Evolutionary conservation across 2,888 invertebrate species (phyloP), one percentile per base, ranked within the genome.

Genomic region (Cancer borealis): DNA sequence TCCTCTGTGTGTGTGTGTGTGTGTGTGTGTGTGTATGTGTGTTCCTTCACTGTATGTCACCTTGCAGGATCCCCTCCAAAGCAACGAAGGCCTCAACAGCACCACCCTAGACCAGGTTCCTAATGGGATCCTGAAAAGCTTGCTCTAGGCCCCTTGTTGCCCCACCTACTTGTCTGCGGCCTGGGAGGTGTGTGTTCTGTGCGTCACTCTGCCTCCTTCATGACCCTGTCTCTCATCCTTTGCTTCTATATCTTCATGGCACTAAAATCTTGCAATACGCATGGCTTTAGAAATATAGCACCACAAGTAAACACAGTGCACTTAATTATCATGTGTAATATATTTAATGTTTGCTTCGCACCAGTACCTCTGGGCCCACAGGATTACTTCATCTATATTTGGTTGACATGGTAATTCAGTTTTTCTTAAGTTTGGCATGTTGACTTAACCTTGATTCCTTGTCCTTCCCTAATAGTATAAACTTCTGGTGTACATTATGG

Each of bases 71-170:
- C 91, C 92, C 39, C 91, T 94, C 60, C 92, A 91, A 90, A 94
- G 92, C 91, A 94, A 92, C 94, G 94, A 94, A 91, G 92, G 47
- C 46, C 92, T 94, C 66, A 94, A 94, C 94, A 94, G 94, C 39
- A 94, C 94, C 30, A 92, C 91, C 21, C 87, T 94, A 87, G 94
- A 94, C n/a, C 90, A 90, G 84, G 88, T 17, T 39, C 90, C 60
- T 45, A 26, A 84, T 87, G 91, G 73, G 87, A 47, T 60, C 49
- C 47, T 47, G 46, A 91, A 60, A 87, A 45, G 49, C 26, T 17
- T 88, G 26, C 88, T 87, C 87, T 93, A 93, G 60, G 39, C 88
- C 17, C 39, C n/a, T 92, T 26, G 45, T 21, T 92, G 92, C 87
- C 88, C 60, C 60, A 88, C 88, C 88, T 92, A 45, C 92, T 17